Conservation (phyloP, 2,888 invertebrate genomes). For the Chalcis sispes region DNA sequence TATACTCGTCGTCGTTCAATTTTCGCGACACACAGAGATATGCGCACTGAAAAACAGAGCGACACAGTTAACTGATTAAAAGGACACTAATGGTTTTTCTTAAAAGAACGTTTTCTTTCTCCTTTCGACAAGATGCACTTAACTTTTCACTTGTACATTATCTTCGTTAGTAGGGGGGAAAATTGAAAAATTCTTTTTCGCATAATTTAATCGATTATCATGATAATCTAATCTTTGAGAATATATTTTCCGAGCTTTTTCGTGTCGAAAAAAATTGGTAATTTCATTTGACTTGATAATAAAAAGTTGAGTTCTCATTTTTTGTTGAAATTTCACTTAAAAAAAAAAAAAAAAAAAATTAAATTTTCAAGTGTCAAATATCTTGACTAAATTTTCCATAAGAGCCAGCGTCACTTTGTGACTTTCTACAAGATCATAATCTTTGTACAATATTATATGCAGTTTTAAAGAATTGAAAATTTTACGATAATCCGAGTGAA, state of each 20-base stretch:
- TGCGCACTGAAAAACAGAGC: too few relatives aligned
- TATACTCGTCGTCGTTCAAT: too few relatives aligned
- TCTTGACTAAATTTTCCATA: too few relatives aligned
- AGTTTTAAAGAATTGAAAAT: too few relatives aligned
- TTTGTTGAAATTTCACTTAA: too few relatives aligned
- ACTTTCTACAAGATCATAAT: too few relatives aligned
- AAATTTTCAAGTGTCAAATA: too few relatives aligned
- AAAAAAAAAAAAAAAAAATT: too few relatives aligned
- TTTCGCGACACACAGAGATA: too few relatives aligned
- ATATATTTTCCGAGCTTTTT: not conserved
- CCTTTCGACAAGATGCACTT: not conserved
- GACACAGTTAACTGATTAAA: not conserved
- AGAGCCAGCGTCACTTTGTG: too few relatives aligned
- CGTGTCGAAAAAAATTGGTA: not conserved
- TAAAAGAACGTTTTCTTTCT: not conserved
- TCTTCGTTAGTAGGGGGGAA: not conserved
- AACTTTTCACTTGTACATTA: not conserved
- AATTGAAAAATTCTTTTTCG: conserved; percentile 26
- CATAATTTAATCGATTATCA: conserved; percentile 11
- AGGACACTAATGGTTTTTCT: conserved; percentile 41
- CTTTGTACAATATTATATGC: too few relatives aligned
- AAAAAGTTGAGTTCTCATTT: not conserved
- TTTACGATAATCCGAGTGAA: too few relatives aligned
- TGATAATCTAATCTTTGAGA: conserved; percentile 2
- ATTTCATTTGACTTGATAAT: not conserved